Evolutionary conservation across 1,140 invertebrate species (phyloP).

Genomic region (Brachionus asplanchnoidis): DNA sequence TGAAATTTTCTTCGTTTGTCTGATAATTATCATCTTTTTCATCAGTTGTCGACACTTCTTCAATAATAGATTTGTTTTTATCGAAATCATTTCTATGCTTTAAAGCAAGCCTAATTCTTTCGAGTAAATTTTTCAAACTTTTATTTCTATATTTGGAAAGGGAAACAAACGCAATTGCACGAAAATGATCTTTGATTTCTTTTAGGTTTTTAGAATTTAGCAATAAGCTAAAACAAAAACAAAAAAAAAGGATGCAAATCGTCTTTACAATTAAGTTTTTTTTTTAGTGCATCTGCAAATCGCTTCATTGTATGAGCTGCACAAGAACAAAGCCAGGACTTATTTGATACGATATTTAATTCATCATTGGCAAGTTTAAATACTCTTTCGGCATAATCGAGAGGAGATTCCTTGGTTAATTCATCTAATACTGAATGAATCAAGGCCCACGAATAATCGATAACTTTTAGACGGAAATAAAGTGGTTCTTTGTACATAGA

Average conservation of each 20-base stretch:
- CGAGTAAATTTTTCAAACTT: not conserved
- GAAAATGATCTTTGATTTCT: not conserved
- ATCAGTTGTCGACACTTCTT: not conserved
- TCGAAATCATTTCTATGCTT: slow-evolving; percentile 7
- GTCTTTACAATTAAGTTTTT: not conserved
- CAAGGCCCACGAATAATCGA: slow-evolving; percentile 2
- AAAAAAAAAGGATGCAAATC: not conserved
- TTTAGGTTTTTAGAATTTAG: not conserved
- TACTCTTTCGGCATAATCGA: slow-evolving; percentile 14
- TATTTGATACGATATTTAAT: not conserved
- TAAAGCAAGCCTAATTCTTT: not conserved
- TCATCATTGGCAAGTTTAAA: slow-evolving; percentile 10
- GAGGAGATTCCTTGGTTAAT: not conserved
- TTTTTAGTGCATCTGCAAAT: not conserved
- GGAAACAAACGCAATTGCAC: not conserved
- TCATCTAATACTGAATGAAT: slow-evolving; percentile 13
- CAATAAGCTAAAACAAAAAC: slow-evolving; percentile 2
- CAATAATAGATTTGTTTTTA: not conserved
- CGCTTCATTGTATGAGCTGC: slow-evolving; percentile 22
- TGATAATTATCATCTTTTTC: no score
- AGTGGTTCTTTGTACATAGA: not conserved
- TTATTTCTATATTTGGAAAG: not conserved
- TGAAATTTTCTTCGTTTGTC: not conserved
- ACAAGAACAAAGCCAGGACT: slow-evolving; percentile 18
- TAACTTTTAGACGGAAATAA: slow-evolving; percentile 4